Base-by-base conservation (phyloP, 1,140 invertebrate genomes). In the Campoletis sonorensis region DNA sequence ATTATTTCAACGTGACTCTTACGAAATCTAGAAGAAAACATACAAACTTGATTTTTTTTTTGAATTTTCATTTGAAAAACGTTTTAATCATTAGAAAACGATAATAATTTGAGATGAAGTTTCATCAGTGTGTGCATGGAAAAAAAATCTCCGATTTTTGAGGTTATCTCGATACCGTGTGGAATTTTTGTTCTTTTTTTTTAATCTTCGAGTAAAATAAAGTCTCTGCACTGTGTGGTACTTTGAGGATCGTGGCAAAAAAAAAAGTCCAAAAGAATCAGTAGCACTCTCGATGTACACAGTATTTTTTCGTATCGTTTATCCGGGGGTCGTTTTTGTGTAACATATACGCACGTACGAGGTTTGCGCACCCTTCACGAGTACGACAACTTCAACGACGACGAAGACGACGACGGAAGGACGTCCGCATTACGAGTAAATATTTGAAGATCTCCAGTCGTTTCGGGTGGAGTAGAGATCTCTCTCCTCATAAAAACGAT, bases 371-470 rank as follows among this genome's bases (percentile, higher is more conserved):
- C 51, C n/a, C 51, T 54, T 54, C 16, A 21, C 51, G 16, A 54
- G 51, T 18, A 54, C 51, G 51, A 27, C 3, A 64, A 64, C 61
- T 23, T 23, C 61, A 15, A 64, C 61, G 61, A 64, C 61, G 61
- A 64, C 3, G 23, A 27, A 15, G 61, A 64, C 86, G 87, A 83
- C 88, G 87, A 88, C 88, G 87, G 82, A 89, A 88, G 88, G 87
- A 89, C 85, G 85, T 86, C 86, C 84, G 87, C 84, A 83, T 87
- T 88, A 84, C 86, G 84, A 83, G 85, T 88, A 89, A 89, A 89
- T 89, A 89, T 89, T 88, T 89, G 85, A 85, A 88, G 81, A 84
- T 88, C 82, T 80, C n/a, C 79, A 77, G 79, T 78, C 61, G 76
- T 78, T 78, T 78, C 70, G 70, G 49, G n/a, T 49, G 61, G 64